Conservation (phyloP, 2,797 vertebrate species). For the Macropodus opercularis region DNA sequence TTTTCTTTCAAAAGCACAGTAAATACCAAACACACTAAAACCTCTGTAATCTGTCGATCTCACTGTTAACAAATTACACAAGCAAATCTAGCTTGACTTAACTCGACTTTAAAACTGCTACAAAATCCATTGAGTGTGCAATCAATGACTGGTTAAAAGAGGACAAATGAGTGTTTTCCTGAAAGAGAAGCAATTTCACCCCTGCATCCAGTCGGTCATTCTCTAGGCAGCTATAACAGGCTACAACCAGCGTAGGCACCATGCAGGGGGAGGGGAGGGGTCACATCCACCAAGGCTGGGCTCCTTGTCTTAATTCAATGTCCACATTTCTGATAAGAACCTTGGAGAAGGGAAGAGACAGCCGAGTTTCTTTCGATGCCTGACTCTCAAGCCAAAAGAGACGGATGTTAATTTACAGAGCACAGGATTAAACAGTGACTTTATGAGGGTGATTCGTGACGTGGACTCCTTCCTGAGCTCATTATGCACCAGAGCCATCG, state of each 20-base stretch:
- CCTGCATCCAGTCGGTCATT: slow-evolving; percentile 45
- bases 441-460: background rate
- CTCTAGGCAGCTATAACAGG: slow-evolving; percentile 56
- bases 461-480: background rate
- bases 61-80: slow-evolving; percentile 51
- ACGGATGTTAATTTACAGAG: background rate
- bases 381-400: too few relatives aligned
- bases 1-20: slow-evolving; percentile 67
- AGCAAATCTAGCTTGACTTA: slow-evolving; percentile 54
- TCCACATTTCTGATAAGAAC: slow-evolving; percentile 11
- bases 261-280: slow-evolving; percentile 60
- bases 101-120: slow-evolving; percentile 39
- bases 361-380: too few relatives aligned
- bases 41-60: slow-evolving; percentile 51
- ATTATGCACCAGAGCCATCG: background rate
- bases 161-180: slow-evolving; percentile 67
- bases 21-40: slow-evolving; percentile 66
- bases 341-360: background rate
- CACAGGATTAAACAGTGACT: background rate
- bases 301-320: slow-evolving; percentile 19
- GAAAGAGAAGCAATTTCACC: slow-evolving; percentile 62
- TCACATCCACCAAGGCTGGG: background rate
- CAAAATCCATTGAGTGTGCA: slow-evolving; percentile 36
- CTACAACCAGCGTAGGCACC: slow-evolving; percentile 70
- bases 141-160: slow-evolving; percentile 59